A percentile compares a stretch with the other conserved stretches of the same genome.
Conservation (phyloP, 2,113 vertebrate species). For the Sylvilagus bachmani region DNA sequence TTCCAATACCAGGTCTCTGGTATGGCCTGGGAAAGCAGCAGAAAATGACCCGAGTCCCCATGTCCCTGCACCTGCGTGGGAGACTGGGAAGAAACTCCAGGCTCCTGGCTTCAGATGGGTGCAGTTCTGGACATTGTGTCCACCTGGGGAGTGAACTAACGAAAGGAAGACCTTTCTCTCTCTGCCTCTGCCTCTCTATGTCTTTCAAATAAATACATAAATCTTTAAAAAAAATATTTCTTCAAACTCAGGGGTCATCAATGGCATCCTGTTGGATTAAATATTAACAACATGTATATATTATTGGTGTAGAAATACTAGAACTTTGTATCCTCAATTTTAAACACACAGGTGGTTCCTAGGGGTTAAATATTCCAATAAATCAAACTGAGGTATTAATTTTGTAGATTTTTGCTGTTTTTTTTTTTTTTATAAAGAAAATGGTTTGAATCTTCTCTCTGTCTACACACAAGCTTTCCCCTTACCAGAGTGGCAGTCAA, state of each 20-base stretch:
- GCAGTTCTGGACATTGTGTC: no score
- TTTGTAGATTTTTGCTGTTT: no score
- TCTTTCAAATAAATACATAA: no score
- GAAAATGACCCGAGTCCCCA: no score
- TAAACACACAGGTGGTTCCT: slow-evolving; percentile 58
- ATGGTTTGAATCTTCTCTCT: background rate
- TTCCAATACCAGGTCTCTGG: no score
- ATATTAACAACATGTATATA: slow-evolving; percentile 64
- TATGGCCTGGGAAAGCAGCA: no score
- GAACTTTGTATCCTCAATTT: slow-evolving; percentile 67
- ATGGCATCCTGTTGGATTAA: slow-evolving; percentile 73
- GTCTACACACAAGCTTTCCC: background rate
- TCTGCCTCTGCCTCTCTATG: no score
- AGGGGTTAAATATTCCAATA: slow-evolving; percentile 17
- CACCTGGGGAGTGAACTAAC: no score
- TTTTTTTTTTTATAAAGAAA: background rate
- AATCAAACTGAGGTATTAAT: background rate
- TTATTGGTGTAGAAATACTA: slow-evolving; percentile 68
- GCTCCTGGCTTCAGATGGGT: no score
- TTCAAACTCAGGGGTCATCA: slow-evolving; percentile 55
- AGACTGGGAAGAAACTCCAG: no score
- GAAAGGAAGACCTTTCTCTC: no score
- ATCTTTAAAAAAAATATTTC: slow-evolving; percentile 12
- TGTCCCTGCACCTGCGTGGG: no score
- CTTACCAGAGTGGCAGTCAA: background rate